These are phyloP conservation scores for Erythrocercus mccallii DNA, from an alignment of 2,113 vertebrate genomes.

Conservation along the genomic window DNA sequence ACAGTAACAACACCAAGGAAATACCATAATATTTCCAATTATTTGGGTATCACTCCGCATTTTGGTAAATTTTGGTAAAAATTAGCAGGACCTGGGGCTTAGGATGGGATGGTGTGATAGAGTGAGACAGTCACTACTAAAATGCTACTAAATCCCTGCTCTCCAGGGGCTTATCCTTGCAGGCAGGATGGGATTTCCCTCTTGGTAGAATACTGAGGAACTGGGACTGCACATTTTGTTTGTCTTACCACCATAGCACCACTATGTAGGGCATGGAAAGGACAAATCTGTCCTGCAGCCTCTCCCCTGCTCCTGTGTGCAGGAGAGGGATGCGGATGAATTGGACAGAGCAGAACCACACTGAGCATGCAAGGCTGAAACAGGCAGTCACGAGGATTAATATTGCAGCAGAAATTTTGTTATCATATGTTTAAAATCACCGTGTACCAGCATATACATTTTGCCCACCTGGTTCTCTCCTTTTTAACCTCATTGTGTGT, in stretches of 20 bases:
- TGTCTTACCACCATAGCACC: neutral
- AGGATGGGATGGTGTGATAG: neutral
- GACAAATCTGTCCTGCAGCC: neutral
- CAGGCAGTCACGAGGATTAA: neutral
- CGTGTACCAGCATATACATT: rapidly evolving
- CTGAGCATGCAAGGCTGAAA: neutral
- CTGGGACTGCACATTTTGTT: neutral
- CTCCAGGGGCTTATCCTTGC: neutral
- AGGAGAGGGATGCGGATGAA: neutral
- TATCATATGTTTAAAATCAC: neutral
- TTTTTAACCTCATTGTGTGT: neutral
- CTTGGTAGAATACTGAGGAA: neutral
- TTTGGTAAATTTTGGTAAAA: neutral
- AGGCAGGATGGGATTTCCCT: neutral
- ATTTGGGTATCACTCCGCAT: neutral
- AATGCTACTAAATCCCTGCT: neutral
- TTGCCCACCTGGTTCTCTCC: neutral
- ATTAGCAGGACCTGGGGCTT: neutral
- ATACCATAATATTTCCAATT: rapidly evolving
- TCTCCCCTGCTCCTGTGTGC: neutral
- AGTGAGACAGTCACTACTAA: neutral
- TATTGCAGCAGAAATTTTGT: neutral
- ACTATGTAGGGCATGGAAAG: neutral
- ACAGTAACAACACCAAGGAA: neutral
- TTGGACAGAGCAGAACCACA: neutral